A percentile compares a stretch with the other conserved stretches of the same genome.
Evolutionary conservation across 2,797 vertebrate species (phyloP).

Genomic region (Xyrichtys novacula): DNA sequence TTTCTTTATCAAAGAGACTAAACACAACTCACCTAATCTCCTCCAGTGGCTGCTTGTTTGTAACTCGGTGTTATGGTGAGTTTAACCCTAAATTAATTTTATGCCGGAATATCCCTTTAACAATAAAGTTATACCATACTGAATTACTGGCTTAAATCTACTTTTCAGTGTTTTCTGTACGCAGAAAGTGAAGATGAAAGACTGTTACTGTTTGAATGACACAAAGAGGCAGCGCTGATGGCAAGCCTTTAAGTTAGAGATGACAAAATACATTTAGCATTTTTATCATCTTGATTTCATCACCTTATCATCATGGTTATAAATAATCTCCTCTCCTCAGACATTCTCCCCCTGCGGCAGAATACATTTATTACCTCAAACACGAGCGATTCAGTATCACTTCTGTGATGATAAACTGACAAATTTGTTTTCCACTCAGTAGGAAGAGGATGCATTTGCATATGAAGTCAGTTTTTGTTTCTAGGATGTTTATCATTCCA

Average conservation of each 20-base stretch:
- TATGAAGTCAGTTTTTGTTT: not conserved
- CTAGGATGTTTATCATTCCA: not conserved
- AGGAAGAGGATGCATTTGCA: slow-evolving; percentile 1
- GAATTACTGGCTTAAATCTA: too few relatives aligned
- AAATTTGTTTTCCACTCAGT: slow-evolving; percentile 1
- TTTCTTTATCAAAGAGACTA: too few relatives aligned
- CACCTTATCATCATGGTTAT: not conserved
- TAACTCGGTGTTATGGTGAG: too few relatives aligned
- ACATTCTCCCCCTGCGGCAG: slow-evolving; percentile 3
- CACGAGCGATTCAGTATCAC: not conserved
- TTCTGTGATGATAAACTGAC: slow-evolving; percentile 23
- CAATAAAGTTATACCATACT: too few relatives aligned
- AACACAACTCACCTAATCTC: too few relatives aligned
- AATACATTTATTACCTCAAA: slow-evolving; percentile 10
- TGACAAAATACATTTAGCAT: not conserved
- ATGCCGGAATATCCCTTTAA: too few relatives aligned
- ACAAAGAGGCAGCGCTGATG: not conserved
- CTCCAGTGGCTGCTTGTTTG: too few relatives aligned
- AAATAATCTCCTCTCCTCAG: slow-evolving; percentile 1
- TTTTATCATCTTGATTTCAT: slow-evolving; percentile 3
- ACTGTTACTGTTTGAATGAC: slow-evolving; percentile 16
- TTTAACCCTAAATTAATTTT: too few relatives aligned
- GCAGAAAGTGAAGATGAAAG: too few relatives aligned
- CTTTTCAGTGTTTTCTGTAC: too few relatives aligned
- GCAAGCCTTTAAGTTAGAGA: not conserved